A percentile compares a stretch with the other conserved stretches of the same genome.
These are phyloP conservation scores for Drosophila nebulosa DNA, from an alignment of 1,140 invertebrate genomes.

Conservation along the genomic window DNA sequence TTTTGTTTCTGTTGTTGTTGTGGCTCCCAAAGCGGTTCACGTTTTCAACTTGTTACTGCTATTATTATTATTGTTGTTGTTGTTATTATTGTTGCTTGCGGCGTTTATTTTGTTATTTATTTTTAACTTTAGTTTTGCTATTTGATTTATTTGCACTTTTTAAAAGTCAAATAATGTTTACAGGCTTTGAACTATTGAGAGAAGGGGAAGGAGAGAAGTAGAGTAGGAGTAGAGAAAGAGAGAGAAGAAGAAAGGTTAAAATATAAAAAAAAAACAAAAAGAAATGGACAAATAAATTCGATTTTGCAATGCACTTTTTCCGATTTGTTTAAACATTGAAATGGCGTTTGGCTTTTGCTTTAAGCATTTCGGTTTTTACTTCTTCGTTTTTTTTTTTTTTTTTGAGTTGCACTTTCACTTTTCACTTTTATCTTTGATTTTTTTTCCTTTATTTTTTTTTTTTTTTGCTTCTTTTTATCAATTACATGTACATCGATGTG, in stretches of 20 bases:
- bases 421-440: slow-evolving; percentile 58
- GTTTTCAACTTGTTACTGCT: background rate
- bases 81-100: slow-evolving; percentile 14
- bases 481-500: slow-evolving; percentile 29
- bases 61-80: background rate
- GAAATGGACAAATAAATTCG: slow-evolving; percentile 20
- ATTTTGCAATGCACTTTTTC: slow-evolving; percentile 12
- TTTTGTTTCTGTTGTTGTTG: slow-evolving; percentile 14
- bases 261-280: slow-evolving; percentile 21
- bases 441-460: no score
- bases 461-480: slow-evolving; percentile 44
- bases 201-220: background rate
- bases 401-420: slow-evolving; percentile 71
- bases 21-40: background rate
- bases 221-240: slow-evolving; percentile 15
- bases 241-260: slow-evolving; percentile 19
- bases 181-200: slow-evolving; percentile 38
- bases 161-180: slow-evolving; percentile 65
- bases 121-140: slow-evolving; percentile 16
- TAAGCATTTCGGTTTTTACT: slow-evolving; percentile 26
- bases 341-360: slow-evolving; percentile 20
- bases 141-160: slow-evolving; percentile 62
- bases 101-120: slow-evolving; percentile 48
- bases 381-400: background rate
- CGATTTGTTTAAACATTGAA: slow-evolving; percentile 10